Base-by-base conservation (phyloP, 30 jellyfish, hydroid and myxozoan genomes). In the Mastigias papua region DNA sequence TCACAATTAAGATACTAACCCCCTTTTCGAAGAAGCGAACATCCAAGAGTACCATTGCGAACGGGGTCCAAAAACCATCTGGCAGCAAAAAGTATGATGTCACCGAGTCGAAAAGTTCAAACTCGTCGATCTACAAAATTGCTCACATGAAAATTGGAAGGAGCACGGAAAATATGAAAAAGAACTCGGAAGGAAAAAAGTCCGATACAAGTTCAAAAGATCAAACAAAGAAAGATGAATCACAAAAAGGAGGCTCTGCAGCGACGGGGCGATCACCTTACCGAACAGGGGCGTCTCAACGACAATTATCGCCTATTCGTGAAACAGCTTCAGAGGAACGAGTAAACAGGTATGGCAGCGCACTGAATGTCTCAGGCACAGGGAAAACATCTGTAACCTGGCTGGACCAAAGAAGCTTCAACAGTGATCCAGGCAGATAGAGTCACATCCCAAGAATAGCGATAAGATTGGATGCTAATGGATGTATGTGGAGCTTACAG, bases 1-100 rank as follows among this genome's bases (percentile, higher is more conserved):
- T 93, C 35, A 93, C 98, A 26, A 76, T 93, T 30, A 93, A 93
- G 46, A 84, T 89, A 42, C 93, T 93, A 32, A 93, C 98, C 11
- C 98, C 98, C 0, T 93, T 93, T 54, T 87, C 98, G 28, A 88
- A 86, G 34, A 93, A 93, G 71, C 76, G 98, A 34, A 90, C 85
- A 15, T 85, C 96, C 8, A 87, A 89, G 42, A 93, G 97, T 48
- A 87, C 89, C 0, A 93, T 88, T 46, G 96, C 89, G 7, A 76
- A 74, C 35, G 94, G 74, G 11, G 35, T 32, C 15, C 69, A 86
- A 34, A 73, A 64, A 70, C 74, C 68, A 33, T 23, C 70, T 10
- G 48, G 70, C 33, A 48, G 67, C 30, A 72, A 63, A 26, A 75
- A 75, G 33, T 33, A 23, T 34, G 82, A 63, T 31, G 15, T 57